Conservation (phyloP, 2,113 vertebrate genomes). For the Sminthopsis crassicaudata region DNA sequence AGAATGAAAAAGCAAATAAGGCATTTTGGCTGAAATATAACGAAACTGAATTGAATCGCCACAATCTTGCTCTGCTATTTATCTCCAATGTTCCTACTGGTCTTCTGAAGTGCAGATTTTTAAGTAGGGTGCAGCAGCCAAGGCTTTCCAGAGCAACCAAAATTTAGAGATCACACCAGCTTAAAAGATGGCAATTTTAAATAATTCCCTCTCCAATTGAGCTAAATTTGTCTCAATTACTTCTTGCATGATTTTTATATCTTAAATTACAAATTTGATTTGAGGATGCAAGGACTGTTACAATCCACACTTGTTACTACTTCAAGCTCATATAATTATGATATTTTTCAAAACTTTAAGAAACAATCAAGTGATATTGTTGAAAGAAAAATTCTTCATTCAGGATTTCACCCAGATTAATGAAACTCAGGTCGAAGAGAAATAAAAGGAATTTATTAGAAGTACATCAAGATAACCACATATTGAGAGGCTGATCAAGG, state of each 20-base stretch:
- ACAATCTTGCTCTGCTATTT: neutral
- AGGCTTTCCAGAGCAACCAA: neutral
- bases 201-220: neutral
- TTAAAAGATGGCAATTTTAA: neutral
- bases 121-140: neutral
- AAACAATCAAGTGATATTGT: conserved; percentile 87
- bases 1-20: neutral
- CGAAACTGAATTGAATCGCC: neutral
- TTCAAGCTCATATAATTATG: conserved; percentile 90
- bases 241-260: neutral
- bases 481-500: neutral
- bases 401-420: neutral
- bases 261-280: no score
- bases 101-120: no score
- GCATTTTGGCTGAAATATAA: neutral
- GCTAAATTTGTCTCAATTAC: neutral
- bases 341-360: conserved; percentile 92
- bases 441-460: neutral
- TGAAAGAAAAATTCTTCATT: conserved; percentile 74
- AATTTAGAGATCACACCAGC: conserved; percentile 90
- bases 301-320: conserved; percentile 92
- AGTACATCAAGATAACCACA: no score
- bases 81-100: neutral
- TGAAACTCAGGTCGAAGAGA: neutral
- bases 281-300: conserved; percentile 88